These are phyloP conservation scores for Gallinago media DNA, from an alignment of 2,113 vertebrate genomes.

Conservation along the genomic window DNA sequence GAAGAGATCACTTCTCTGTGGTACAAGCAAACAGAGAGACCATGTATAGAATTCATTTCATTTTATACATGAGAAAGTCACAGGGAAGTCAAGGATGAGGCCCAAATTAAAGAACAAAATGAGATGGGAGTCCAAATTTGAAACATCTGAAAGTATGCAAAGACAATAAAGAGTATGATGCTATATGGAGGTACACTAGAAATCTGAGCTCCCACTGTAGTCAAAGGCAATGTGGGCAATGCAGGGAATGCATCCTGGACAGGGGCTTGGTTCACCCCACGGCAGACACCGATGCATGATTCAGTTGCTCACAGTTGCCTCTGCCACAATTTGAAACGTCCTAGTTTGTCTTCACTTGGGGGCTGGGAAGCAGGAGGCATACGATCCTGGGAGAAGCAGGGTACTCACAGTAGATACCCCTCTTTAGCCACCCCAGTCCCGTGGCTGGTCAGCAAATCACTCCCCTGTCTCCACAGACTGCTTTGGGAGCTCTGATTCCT, in stretches of 20 bases:
- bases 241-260: background rate
- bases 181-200: background rate
- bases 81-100: background rate
- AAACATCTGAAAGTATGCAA: background rate
- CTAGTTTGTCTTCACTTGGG: background rate
- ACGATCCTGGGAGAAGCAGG: background rate
- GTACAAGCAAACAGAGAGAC: background rate
- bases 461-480: background rate
- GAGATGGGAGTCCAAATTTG: background rate
- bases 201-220: background rate
- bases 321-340: background rate
- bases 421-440: background rate
- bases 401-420: no score
- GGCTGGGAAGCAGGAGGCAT: background rate
- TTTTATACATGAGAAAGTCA: background rate
- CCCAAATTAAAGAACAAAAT: background rate
- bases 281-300: rapidly evolving
- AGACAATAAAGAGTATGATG: background rate
- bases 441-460: rapidly evolving
- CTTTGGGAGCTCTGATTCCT: background rate
- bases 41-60: background rate
- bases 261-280: background rate
- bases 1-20: background rate
- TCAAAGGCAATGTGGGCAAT: background rate
- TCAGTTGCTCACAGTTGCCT: background rate